Evolutionary conservation across 2,113 vertebrate species (phyloP).

Genomic region (Pluvianellus socialis): DNA sequence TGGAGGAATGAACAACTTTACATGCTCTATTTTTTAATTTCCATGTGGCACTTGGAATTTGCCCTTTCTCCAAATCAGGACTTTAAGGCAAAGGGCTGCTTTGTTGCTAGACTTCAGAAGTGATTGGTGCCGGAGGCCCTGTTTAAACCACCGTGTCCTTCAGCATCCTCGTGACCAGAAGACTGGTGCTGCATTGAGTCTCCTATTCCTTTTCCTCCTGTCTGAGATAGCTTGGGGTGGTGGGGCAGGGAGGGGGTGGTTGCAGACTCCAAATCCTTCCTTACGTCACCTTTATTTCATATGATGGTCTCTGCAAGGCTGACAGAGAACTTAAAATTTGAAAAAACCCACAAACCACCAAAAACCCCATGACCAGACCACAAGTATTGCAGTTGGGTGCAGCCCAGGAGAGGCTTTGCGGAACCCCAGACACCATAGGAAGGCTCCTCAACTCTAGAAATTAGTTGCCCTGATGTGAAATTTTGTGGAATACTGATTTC

Average conservation of each 20-base stretch:
- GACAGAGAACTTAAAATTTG: background rate
- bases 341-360: background rate
- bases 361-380: background rate
- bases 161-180: background rate
- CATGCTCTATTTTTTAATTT: background rate
- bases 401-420: background rate
- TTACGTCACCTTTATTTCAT: background rate
- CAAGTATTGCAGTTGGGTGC: background rate
- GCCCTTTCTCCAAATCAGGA: background rate
- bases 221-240: background rate
- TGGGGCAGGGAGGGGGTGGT: too few species aligned
- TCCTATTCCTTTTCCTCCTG: background rate
- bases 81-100: background rate
- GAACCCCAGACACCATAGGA: background rate
- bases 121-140: accelerated
- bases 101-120: background rate
- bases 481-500: background rate
- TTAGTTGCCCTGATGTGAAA: background rate
- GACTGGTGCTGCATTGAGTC: background rate
- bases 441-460: background rate
- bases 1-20: background rate
- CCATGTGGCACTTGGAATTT: background rate
- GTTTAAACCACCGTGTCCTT: background rate
- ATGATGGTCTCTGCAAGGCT: background rate
- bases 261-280: background rate